Conservation (phyloP, 2,797 vertebrate genomes). For the Threskiornis aethiopicus region DNA sequence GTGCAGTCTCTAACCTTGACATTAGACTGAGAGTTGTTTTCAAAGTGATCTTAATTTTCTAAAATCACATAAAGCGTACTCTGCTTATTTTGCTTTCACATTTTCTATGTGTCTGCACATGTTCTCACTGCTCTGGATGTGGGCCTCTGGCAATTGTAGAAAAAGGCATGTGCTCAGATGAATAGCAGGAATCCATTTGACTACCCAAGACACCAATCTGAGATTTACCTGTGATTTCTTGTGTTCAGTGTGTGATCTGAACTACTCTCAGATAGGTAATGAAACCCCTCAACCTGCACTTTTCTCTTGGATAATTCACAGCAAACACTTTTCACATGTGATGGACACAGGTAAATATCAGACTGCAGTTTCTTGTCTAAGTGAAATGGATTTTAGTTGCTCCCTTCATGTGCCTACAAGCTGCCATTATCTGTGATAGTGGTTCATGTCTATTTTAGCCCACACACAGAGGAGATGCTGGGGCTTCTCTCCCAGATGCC, state of each 20-base stretch:
- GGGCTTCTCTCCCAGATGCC: conserved; percentile 33
- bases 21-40: not conserved
- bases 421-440: conserved; percentile 62
- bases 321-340: conserved; percentile 61
- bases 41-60: not conserved
- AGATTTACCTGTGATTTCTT: conserved; percentile 52
- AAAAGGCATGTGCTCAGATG: conserved; percentile 37
- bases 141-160: not conserved
- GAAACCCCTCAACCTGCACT: conserved; percentile 51
- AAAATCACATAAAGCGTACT: not conserved
- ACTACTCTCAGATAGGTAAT: conserved; percentile 39
- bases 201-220: conserved; percentile 45
- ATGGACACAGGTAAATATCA: conserved; percentile 69
- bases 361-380: conserved; percentile 54
- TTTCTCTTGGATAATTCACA: conserved; percentile 74
- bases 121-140: not conserved
- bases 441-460: conserved; percentile 15
- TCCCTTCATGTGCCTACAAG: conserved; percentile 45
- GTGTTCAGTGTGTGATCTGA: conserved; percentile 39
- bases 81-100: not conserved
- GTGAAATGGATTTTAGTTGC: conserved; percentile 60
- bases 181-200: conserved; percentile 61
- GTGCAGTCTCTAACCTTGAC: not conserved
- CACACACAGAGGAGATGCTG: conserved; percentile 44
- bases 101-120: not conserved